These are phyloP conservation scores for Epinotia brunnichana DNA, from an alignment of 2,888 invertebrate genomes.

Conservation along the genomic window DNA sequence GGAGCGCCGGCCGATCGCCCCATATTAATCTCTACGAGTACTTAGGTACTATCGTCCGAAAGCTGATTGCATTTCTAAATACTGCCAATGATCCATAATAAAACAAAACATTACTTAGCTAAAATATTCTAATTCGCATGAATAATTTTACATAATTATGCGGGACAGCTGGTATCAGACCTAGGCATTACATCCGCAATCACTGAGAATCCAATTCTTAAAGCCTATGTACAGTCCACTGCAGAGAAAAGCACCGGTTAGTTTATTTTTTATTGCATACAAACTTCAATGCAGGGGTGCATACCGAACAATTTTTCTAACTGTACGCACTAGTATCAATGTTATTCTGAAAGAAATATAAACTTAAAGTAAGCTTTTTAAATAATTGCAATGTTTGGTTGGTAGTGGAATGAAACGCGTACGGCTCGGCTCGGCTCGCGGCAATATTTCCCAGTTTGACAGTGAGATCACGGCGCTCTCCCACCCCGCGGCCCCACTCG, in stretches of 20 bases:
- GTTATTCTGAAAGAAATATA: not conserved
- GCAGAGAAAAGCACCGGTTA: too few species aligned
- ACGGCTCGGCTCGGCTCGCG: conserved; percentile 55
- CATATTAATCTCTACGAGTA: conserved; percentile 59
- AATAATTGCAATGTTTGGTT: conserved; percentile 14
- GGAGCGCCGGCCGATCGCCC: conserved; percentile 61
- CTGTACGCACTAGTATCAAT: not conserved
- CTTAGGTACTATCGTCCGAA: too few species aligned
- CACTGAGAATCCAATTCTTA: not conserved
- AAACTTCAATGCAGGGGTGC: too few species aligned
- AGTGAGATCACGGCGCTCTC: conserved; percentile 64
- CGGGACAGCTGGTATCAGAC: too few species aligned
- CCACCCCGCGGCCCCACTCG: conserved; percentile 53
- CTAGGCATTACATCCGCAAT: not conserved
- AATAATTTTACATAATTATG: too few species aligned
- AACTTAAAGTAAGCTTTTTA: not conserved
- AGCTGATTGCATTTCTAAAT: not conserved
- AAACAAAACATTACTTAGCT: not conserved
- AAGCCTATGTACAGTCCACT: not conserved
- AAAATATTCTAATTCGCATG: too few species aligned
- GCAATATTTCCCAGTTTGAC: conserved; percentile 80
- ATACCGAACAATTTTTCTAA: too few species aligned
- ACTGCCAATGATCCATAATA: not conserved
- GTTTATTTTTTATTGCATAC: too few species aligned
- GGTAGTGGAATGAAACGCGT: conserved; percentile 48